Base-by-base conservation (phyloP, 2,113 vertebrate species). In the Takifugu bimaculatus region DNA sequence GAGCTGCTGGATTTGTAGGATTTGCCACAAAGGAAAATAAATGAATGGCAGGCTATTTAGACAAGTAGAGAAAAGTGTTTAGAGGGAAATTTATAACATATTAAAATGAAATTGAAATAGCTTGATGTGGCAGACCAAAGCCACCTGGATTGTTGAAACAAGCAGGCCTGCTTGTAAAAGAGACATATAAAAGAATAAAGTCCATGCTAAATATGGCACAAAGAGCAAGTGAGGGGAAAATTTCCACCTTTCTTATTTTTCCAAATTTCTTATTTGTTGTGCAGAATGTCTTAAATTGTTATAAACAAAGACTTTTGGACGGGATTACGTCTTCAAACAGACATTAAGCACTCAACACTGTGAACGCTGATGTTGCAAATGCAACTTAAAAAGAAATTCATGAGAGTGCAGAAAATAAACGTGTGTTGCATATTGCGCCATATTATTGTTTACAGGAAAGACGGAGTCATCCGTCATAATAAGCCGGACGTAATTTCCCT, bases 111-210 rank as follows among this genome's bases (percentile, higher is more conserved):
- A 68, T 26, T 54, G 53, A 62, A 61, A 14, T 72, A 60, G 74
- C 52, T 51, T 56, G 57, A 67, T 81, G 75, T 82, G 68, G 73
- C 48, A 73, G 72, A 78, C 55, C 58, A 61, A 49, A 79, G 58
- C 52, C 72, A 76, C 55, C 70, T 68, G 77, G 60, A 55, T 59
- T 42, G 26, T 42, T 74, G 9, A 39, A 39, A 39, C 35, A 39
- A n/a, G 60, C 53, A 39, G n/a, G 60, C 53, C 57, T 72, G 26
- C 51, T 44, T 72, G 68, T 5, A 11, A 6, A 68, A 61, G 11
- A 55, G 48, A 39, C 11, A 10, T 71, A 66, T 66, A 70, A 80
- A 54, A 47, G 7, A 32, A 32, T 32, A 32, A 32, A 32, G 7
- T 32, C 14, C 26, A 39, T 28, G 45, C 67, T 44, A 6, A 27